Evolutionary conservation across 2,888 invertebrate species (phyloP).

Genomic region (Caenorhabditis sp.): DNA sequence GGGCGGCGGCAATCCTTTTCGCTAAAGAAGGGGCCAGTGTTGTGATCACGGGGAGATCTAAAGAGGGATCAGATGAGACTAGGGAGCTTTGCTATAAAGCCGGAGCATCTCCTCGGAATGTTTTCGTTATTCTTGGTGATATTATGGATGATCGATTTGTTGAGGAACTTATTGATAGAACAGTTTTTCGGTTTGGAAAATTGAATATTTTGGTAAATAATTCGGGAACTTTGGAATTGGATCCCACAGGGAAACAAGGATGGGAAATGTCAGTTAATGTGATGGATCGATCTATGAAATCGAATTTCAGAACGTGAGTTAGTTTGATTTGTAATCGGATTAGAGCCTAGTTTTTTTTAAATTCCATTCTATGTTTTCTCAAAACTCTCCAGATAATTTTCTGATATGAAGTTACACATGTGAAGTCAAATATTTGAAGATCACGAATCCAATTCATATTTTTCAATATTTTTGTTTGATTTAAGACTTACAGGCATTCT

Average conservation of each 20-base stretch:
- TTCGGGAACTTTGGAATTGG: conserved; percentile 36
- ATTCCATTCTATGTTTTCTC: neutral
- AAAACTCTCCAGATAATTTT: too few relatives aligned
- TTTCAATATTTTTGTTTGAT: too few relatives aligned
- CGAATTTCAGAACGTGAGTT: conserved; percentile 39
- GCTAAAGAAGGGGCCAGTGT: conserved; percentile 39
- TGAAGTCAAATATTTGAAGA: too few relatives aligned
- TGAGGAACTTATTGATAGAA: conserved; percentile 22
- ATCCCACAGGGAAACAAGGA: conserved; percentile 33
- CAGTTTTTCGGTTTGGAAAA: conserved; percentile 32
- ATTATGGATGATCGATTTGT: conserved; percentile 27
- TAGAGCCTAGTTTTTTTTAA: neutral
- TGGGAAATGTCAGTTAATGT: conserved; percentile 43
- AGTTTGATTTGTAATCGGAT: too few relatives aligned
- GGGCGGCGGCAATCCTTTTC: conserved; percentile 36
- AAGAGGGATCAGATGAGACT: conserved; percentile 10
- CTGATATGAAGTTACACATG: too few relatives aligned
- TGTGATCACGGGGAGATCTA: conserved; percentile 42
- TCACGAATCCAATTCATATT: too few relatives aligned
- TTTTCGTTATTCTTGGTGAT: conserved; percentile 37
- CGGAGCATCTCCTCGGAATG: conserved; percentile 23
- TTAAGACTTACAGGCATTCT: too few relatives aligned
- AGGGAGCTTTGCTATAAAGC: conserved; percentile 20
- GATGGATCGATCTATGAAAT: conserved; percentile 32
- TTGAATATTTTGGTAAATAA: conserved; percentile 51